phyloP scores from a whole-genome alignment of 1,140 invertebrate genomes.

The Metopolophium dirhodum region DNA sequence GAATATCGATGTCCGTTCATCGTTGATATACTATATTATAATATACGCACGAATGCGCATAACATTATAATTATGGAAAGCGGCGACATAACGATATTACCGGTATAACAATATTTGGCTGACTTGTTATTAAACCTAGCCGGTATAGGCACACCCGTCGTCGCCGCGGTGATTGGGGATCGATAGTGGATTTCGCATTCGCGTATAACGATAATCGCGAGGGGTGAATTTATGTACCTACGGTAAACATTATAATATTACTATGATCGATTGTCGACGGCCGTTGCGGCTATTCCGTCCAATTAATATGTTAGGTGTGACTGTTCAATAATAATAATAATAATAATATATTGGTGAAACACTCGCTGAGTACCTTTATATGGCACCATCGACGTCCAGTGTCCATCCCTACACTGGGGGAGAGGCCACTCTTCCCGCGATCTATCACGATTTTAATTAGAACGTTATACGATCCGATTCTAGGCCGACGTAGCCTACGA shows the following conservation, averaged over 20 bases:
- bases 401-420: no score
- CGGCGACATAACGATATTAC: neutral
- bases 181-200: neutral
- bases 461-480: neutral
- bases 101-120: neutral
- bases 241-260: neutral
- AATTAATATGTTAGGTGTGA: neutral
- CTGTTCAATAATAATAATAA: no score
- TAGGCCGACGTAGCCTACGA: neutral
- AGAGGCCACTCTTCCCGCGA: no score
- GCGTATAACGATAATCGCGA: no score
- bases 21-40: neutral
- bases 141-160: neutral
- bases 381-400: no score
- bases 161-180: neutral
- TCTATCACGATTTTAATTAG: neutral
- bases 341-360: neutral
- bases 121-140: neutral
- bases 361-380: neutral
- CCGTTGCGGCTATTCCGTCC: neutral
- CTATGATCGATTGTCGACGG: neutral
- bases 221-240: neutral
- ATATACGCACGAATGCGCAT: no score
- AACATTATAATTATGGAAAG: neutral
- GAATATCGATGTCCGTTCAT: neutral